A percentile compares a stretch with the other conserved stretches of the same genome.
phyloP scores from a whole-genome alignment of 2,113 vertebrate genomes.

The Macquaria australasica region DNA sequence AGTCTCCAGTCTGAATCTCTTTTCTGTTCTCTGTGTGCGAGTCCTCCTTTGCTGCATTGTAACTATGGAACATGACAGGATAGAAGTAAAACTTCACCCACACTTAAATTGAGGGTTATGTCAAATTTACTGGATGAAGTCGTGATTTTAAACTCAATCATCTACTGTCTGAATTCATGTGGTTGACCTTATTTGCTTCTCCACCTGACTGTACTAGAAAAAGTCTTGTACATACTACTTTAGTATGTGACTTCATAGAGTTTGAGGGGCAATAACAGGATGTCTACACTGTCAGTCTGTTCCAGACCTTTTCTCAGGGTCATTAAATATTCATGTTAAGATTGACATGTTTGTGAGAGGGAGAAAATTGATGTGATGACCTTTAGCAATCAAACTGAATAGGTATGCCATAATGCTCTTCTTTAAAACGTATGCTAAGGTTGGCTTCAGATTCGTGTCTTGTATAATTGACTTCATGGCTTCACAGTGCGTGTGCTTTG shows the following conservation, averaged over 20 bases:
- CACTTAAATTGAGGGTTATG: background rate
- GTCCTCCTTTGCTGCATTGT: too few relatives aligned
- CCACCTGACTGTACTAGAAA: background rate
- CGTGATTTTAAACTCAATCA: background rate
- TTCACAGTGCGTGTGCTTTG: conserved; percentile 35
- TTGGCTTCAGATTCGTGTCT: conserved; percentile 20
- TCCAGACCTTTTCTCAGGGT: conserved; percentile 27
- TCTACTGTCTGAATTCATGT: background rate
- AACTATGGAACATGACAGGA: background rate
- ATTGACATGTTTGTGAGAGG: conserved; percentile 41
- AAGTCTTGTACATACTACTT: background rate
- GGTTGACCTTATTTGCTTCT: background rate
- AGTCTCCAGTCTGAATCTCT: too few relatives aligned
- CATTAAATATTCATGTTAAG: conserved; percentile 55
- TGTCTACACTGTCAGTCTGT: conserved; percentile 15
- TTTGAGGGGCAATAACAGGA: conserved; percentile 43
- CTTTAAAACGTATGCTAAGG: conserved; percentile 12
- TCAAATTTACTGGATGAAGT: background rate
- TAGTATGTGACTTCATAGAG: conserved; percentile 10
- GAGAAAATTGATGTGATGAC: conserved; percentile 30
- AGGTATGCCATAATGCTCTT: conserved; percentile 11
- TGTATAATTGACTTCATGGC: conserved; percentile 46
- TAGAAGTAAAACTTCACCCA: background rate
- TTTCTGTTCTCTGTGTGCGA: too few relatives aligned
- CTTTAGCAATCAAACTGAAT: conserved; percentile 36